Evolutionary conservation across 2,113 vertebrate species (phyloP), one percentile per base, ranked within the genome.

Genomic region (Bostrychus sinensis): DNA sequence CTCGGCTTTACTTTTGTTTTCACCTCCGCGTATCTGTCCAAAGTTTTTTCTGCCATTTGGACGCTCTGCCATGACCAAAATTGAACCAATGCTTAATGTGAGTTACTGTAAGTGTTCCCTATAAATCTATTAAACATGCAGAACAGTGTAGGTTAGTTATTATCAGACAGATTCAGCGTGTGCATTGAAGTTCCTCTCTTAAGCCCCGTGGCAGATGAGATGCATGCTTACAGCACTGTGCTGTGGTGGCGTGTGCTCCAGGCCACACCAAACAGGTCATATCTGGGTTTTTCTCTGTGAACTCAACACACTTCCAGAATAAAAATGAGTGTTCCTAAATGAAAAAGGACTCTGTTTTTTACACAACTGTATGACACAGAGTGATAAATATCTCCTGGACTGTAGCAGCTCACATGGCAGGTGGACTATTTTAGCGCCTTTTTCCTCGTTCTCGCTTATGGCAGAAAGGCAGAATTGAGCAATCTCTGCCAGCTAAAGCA

Each of bases 401-500:
- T 73, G 81, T 65, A 59, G 65, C 51, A 34, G 57, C 70, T 78
- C 60, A 56, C 62, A 59, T 78, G 69, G 57, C 62, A 78, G 78
- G 74, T 85, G 69, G 80, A 63, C 78, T 43, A 72, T 77, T 77
- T 76, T 38, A 58, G 45, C 39, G 56, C 43, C 56, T 66, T 69
- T 41, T 43, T 39, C 62, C 10, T 10, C 34, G 46, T 23, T 41
- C 62, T 39, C 41, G 23, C 67, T 64, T 72, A 58, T 70, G 38
- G 57, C 56, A 67, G 60, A 62, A 66, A 41, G 61, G 65, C 70
- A 83, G 83, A 90, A 91, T 84, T 90, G 86, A 85, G 79, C 86
- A 89, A 86, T 92, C 82, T 88, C 87, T 78, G 70, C 68, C 85
- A 86, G 87, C 78, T 86, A 86, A 86, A 88, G 86, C 86, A 88